Evolutionary conservation across 2,797 vertebrate species (phyloP).

Genomic region (Cossypha niveicapilla): DNA sequence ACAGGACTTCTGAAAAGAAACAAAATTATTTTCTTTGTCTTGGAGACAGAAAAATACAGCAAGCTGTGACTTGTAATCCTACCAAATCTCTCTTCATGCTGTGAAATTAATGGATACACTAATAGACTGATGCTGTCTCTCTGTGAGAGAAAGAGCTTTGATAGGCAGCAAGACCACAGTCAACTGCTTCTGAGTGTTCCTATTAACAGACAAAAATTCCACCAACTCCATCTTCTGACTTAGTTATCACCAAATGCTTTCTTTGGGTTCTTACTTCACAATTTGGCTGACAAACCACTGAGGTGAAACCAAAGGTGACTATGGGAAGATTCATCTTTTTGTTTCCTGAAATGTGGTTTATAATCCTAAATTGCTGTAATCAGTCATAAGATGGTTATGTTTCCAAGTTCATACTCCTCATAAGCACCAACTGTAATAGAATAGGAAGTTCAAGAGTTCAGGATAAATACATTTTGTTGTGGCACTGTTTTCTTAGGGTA

Average conservation of each 20-base stretch:
- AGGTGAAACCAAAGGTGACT: background rate
- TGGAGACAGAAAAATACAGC: background rate
- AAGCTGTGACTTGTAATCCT: background rate
- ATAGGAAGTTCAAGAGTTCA: background rate
- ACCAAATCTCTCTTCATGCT: background rate
- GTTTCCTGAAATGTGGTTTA: background rate
- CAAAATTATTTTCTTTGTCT: background rate
- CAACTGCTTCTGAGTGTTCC: background rate
- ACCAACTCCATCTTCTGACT: background rate
- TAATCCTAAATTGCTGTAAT: background rate
- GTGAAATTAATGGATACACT: background rate
- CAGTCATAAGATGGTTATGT: background rate
- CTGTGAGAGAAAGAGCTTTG: background rate
- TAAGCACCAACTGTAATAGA: background rate
- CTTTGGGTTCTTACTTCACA: background rate
- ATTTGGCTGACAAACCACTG: background rate
- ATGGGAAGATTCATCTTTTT: background rate
- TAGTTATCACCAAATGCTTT: background rate
- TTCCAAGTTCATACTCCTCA: background rate
- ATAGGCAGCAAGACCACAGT: background rate
- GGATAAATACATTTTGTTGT: background rate
- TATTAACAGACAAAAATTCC: background rate
- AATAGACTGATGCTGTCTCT: background rate
- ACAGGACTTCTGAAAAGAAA: background rate
- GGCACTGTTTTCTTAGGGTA: background rate